Base-by-base conservation (phyloP, 2,113 vertebrate genomes). In the Myiopsitta monachus region DNA sequence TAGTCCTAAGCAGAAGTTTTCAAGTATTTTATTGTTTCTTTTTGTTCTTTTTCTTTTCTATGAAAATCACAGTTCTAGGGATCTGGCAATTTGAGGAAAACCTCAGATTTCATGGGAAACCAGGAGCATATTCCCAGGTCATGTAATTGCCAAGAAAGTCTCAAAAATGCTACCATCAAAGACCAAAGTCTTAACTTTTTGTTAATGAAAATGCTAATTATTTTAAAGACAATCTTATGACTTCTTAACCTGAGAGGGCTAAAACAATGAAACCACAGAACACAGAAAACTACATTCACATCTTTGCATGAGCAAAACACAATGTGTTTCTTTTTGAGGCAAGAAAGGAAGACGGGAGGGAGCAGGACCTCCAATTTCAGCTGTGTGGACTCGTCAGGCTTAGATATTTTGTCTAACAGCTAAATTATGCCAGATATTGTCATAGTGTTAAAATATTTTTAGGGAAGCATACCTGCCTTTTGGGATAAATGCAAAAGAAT, bases 381-480 rank as follows among this genome's bases (percentile, higher is more conserved):
- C 30, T 30, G 18, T 2, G 2, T 4, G 30, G 44, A 49, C 16
- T 15, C 63, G 7, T 39, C 47, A 73, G 44, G 23, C 39, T 90
- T 39, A 87, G 33, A 46, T 8, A 3, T 57, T n/a, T 27, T 16
- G 10, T 54, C 14, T 18, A 30, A 33, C 2, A 9, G 47, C 8
- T 64, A 4, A 44, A 62, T 51, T 15, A 38, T 39, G 3, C 6
- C 63, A 23, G 6, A 52, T 28, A 14, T 30, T 38, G 11, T 38
- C 38, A 14, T 7, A 16, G 15, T 0, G 1, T 66, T 63, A 4
- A 19, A 41, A 18, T 28, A 23, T 16, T 93, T 88, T 67, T 38
- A 43, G 18, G 51, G 61, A 38, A 73, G 18, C 0, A 0, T 27
- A 18, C 11, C 9, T 3, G 10, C 49, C 21, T 64, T 85, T 62